Base-by-base conservation (phyloP, 2,113 vertebrate species). In the Hoplias malabaricus region DNA sequence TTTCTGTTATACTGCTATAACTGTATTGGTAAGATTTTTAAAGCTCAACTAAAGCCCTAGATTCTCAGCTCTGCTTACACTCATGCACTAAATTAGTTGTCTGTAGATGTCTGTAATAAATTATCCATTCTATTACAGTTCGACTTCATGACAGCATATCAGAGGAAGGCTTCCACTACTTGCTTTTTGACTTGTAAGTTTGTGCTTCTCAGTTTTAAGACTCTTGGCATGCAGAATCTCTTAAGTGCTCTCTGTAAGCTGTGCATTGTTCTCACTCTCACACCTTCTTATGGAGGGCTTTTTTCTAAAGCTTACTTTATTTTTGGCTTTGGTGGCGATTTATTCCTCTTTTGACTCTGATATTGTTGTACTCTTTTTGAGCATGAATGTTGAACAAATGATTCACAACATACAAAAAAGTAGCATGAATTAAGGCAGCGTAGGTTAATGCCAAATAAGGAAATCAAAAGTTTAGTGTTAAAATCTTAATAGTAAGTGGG, bases 71-170 rank as follows among this genome's bases (percentile, higher is more conserved):
- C 14, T 14, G 10, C 9, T 43, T 19, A 43, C 42, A 14, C 54
- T 21, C 33, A 21, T 67, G 62, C 23, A 40, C 70, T n/a, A 72
- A 76, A 38, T 72, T 21, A 31, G 42, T 21, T 12, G 10, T 54
- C 9, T n/a, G n/a, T n/a, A n/a, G n/a, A n/a, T 4, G 29, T 31
- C 1, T 61, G 23, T 23, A 59, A 66, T 69, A 23, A 68, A 56
- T 43, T 36, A 19, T 33, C 19, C 27, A 12, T 73, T 14, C 13
- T 70, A 12, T 75, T 78, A 59, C 62, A 84, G 82, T 84, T 69
- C 82, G 82, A 13, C 82, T 84, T 31, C 82, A 84, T 75, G 82
- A 84, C 79, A 84, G 82, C 79, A 84, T 84, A 81, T 81, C 82
- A 84, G 82, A 84, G 72, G 82, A 84, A 77, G 67, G 75, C 50